These are phyloP conservation scores for Drosophila elegans DNA, from an alignment of 1,140 invertebrate species.

Conservation along the genomic window DNA sequence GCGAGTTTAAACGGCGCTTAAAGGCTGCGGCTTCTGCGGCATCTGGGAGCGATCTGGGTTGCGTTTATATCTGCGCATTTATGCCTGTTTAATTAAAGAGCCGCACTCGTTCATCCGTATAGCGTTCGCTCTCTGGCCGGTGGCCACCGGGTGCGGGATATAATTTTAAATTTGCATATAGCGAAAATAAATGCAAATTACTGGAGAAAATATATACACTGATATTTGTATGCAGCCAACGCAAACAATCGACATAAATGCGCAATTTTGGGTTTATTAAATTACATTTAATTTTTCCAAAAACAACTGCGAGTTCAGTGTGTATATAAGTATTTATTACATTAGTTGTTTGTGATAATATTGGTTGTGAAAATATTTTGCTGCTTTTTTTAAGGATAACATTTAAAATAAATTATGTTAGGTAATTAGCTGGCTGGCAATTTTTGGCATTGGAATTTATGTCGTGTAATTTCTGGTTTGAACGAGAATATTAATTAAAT, in stretches of 20 bases:
- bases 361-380: not conserved
- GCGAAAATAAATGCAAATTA: constrained; percentile 69
- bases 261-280: constrained; percentile 62
- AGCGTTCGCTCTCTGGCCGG: no score
- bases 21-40: constrained; percentile 42
- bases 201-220: constrained; percentile 47
- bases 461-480: constrained; percentile 26
- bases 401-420: constrained; percentile 66
- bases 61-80: constrained; percentile 28
- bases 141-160: constrained; percentile 18
- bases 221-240: constrained; percentile 20
- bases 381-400: constrained; percentile 27
- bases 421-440: constrained; percentile 58
- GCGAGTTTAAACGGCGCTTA: constrained; percentile 40
- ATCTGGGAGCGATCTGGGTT: constrained; percentile 13
- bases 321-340: constrained; percentile 27
- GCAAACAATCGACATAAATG: constrained; percentile 39
- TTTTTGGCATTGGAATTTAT: constrained; percentile 40
- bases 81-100: constrained; percentile 65
- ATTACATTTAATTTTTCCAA: constrained; percentile 58
- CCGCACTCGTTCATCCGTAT: not conserved
- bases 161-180: constrained; percentile 67
- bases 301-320: constrained; percentile 23
- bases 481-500: constrained; percentile 47
- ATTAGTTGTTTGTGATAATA: constrained; percentile 17